Percentiles rank a stretch among this genome's conserved stretches.
These are phyloP conservation scores for Electrona antarctica DNA, from an alignment of 2,113 vertebrate genomes.

Conservation along the genomic window DNA sequence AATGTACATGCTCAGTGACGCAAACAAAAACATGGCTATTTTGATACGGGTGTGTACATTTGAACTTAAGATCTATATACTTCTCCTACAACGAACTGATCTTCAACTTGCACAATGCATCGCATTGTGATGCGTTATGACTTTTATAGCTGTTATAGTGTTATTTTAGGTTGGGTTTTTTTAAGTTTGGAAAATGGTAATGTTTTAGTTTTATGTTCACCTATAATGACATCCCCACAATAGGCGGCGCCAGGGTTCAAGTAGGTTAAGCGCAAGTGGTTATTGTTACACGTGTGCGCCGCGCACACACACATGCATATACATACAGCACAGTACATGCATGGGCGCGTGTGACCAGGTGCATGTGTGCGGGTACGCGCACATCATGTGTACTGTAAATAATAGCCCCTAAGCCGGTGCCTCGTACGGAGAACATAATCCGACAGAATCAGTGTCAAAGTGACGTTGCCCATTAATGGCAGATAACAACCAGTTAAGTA, in stretches of 20 bases:
- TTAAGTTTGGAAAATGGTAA: too few relatives aligned
- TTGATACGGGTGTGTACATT: conserved; percentile 3
- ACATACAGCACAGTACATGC: too few relatives aligned
- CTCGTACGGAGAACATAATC: not conserved
- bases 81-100: too few relatives aligned
- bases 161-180: too few relatives aligned
- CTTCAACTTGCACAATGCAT: too few relatives aligned
- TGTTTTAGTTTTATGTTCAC: too few relatives aligned
- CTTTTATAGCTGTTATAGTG: too few relatives aligned
- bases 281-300: not conserved
- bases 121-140: too few relatives aligned
- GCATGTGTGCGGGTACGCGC: not conserved
- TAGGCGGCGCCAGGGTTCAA: too few relatives aligned
- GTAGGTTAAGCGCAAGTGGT: too few relatives aligned
- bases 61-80: not conserved
- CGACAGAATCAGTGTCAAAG: conserved; percentile 2
- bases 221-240: too few relatives aligned
- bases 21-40: not conserved
- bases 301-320: too few relatives aligned
- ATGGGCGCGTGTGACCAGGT: not conserved
- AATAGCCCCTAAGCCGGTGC: conserved; percentile 5
- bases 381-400: not conserved
- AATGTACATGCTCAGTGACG: not conserved
- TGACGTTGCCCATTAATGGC: conserved; percentile 17
- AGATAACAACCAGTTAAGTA: conserved; percentile 23